phyloP scores from a whole-genome alignment of 2,888 invertebrate species.

The Calameuta idolon region DNA sequence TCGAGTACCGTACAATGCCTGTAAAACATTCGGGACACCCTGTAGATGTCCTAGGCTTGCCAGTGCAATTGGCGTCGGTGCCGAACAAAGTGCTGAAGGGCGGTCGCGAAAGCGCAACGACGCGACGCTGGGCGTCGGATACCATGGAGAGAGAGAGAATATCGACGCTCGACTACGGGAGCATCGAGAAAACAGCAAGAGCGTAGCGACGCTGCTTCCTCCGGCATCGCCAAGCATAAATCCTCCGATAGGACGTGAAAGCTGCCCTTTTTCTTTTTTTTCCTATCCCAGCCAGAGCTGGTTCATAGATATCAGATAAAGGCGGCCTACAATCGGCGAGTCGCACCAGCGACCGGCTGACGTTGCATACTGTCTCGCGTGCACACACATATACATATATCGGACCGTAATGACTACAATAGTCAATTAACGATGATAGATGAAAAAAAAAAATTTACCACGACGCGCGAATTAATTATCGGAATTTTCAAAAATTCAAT shows the following conservation, averaged over 20 bases:
- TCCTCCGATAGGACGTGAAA: conserved; percentile 57
- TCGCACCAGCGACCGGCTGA: background rate
- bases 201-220: background rate
- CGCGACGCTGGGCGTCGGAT: background rate
- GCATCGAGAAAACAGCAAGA: conserved; percentile 19
- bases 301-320: conserved; percentile 45
- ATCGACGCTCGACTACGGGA: conserved; percentile 1
- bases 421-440: background rate
- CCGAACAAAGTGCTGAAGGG: background rate
- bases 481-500: background rate
- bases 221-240: conserved; percentile 42
- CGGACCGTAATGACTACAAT: background rate
- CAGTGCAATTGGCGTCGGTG: background rate
- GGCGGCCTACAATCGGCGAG: conserved; percentile 13
- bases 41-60: background rate
- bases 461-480: background rate
- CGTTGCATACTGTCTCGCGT: background rate
- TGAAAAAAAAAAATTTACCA: background rate
- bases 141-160: background rate
- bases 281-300: conserved; percentile 1
- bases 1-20: background rate
- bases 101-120: background rate
- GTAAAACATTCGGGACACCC: background rate
- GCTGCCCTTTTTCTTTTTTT: conserved; percentile 49
- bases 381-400: background rate